These are phyloP conservation scores for Coronaproctus castanopsis DNA, from an alignment of 2,888 invertebrate genomes.

Conservation along the genomic window DNA sequence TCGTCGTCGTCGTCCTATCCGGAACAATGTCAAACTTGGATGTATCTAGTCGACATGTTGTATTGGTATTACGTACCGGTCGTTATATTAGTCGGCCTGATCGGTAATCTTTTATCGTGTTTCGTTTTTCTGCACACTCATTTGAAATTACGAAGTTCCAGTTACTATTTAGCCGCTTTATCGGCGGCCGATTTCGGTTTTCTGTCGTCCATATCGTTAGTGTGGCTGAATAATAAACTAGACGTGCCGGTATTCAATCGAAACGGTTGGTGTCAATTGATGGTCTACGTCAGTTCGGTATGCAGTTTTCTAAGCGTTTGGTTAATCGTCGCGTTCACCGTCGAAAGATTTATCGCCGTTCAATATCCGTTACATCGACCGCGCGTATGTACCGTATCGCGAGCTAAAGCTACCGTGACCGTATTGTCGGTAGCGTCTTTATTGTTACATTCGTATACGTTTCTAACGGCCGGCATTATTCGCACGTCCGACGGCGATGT, in stretches of 20 bases:
- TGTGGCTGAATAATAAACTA: constrained; percentile 31
- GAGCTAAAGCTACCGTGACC: constrained; percentile 35
- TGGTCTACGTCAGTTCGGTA: constrained; percentile 33
- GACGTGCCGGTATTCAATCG: constrained; percentile 29
- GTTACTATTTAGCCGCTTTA: constrained; percentile 40
- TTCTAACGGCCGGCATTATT: constrained; percentile 29
- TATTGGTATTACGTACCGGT: constrained; percentile 37
- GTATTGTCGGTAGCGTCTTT: constrained; percentile 29
- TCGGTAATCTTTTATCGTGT: constrained; percentile 35
- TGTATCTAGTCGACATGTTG: constrained; percentile 29
- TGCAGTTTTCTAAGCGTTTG: constrained; percentile 44
- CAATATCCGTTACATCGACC: constrained; percentile 39
- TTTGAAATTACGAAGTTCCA: constrained; percentile 38
- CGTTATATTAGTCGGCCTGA: constrained; percentile 36
- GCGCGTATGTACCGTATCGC: constrained; percentile 37
- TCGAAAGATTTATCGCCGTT: constrained; percentile 45
- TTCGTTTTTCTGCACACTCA: constrained; percentile 38
- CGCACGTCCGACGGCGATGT: constrained; percentile 23
- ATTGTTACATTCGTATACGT: constrained; percentile 28
- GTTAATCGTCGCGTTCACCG: constrained; percentile 47
- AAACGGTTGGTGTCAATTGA: constrained; percentile 36
- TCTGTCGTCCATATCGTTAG: constrained; percentile 32
- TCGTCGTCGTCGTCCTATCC: not conserved
- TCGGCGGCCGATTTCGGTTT: constrained; percentile 39
- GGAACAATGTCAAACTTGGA: constrained; percentile 18